Base-by-base conservation (phyloP, 2,888 invertebrate genomes). In the Cepaea hortensis region DNA sequence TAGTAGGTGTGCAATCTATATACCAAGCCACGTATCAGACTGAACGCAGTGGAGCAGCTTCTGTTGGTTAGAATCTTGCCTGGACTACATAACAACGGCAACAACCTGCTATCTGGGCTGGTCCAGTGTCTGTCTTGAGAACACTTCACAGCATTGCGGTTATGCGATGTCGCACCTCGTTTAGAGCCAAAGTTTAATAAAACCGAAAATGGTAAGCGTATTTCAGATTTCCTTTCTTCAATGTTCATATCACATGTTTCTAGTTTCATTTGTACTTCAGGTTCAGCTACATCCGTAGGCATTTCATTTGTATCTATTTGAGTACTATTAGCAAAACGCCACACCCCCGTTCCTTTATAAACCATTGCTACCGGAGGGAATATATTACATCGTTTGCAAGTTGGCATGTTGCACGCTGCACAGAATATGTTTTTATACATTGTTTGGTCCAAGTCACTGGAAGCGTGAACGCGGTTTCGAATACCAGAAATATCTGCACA, bases 351-450 rank as follows among this genome's bases (percentile, higher is more conserved):
- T 35, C 35, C 2, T 3, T 0, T 11, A 6, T 55, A 55, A 0
- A 9, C 1, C 11, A 35, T 55, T 55, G 55, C 4, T 55, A 6
- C 2, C 7, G 55, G 0, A 55, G 0, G 0, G 55, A 55, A 23
- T 11, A 4, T 3, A 23, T 7, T 4, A 23, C 7, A 23, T 13
- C 2, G 6, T 55, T 55, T 55, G 55, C 55, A 55, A 11, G 7
- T 11, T 55, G 7, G 55, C 76, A 76, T 76, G 48, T 85, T 85
- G 50, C 85, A 85, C 11, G 68, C 13, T 9, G 79, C 85, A 70
- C 85, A 85, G 23, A 79, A 85, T 7, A 85, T 15, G 23, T 85
- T 85, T 9, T 65, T 79, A 55, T 55, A 83, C 0, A 77, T 23
- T n/a, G 3, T 1, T 3, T 2, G 4, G 7, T 9, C 2, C 15